These are phyloP conservation scores for Acanthurus lineatus DNA, from an alignment of 2,797 vertebrate genomes.

Conservation along the genomic window DNA sequence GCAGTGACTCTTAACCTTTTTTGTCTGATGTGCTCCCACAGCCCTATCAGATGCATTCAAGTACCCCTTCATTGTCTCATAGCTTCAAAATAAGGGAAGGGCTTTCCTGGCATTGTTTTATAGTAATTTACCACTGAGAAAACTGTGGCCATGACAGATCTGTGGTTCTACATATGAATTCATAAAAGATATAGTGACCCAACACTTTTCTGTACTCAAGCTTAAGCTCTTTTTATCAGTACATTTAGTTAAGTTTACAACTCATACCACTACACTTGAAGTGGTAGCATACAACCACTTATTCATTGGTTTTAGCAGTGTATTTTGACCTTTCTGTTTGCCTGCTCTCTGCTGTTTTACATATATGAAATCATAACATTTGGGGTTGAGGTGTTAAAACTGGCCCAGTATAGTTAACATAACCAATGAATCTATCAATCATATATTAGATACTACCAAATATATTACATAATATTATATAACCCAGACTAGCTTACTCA, in stretches of 20 bases:
- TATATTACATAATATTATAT: not conserved
- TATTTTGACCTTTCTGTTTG: not conserved
- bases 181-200: not conserved
- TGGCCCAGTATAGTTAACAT: not conserved
- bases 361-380: not conserved
- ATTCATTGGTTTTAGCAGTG: not conserved
- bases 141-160: not conserved
- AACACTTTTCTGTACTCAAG: not conserved
- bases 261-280: not conserved
- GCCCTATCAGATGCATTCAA: not conserved
- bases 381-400: not conserved
- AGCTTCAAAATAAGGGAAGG: not conserved
- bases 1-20: not conserved
- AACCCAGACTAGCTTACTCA: too few relatives aligned
- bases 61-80: slow-evolving; percentile 3
- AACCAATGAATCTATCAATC: not conserved
- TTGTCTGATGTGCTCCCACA: not conserved
- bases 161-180: not conserved
- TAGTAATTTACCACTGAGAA: not conserved
- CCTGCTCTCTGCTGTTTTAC: not conserved
- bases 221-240: not conserved
- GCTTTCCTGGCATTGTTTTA: slow-evolving; percentile 32
- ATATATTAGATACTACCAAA: too few relatives aligned
- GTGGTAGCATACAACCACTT: not conserved
- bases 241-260: not conserved